Base-by-base conservation (phyloP, 37 sponge, comb jelly and placozoan species). In the Haliclona indistincta region DNA sequence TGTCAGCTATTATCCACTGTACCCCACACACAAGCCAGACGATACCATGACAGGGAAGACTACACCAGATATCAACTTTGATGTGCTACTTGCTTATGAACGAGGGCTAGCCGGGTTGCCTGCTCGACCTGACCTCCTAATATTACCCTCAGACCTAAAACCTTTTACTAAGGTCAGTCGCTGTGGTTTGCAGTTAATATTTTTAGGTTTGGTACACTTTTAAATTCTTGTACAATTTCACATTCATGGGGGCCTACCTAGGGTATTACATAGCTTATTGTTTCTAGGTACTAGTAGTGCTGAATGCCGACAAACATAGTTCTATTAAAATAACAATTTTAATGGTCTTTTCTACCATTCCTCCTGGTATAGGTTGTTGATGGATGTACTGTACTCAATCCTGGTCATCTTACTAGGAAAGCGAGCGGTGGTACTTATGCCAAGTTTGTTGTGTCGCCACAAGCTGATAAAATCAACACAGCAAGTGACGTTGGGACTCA, bases 71-170 rank as follows among this genome's bases (percentile, higher is more conserved):
- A 69, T 83, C 26, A 83, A 83, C 56, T 43, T 83, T 37, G 76
- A 83, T 58, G 43, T 73, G 38, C 28, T 74, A 13, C 69, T 74
- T 13, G 75, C 68, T 22, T 68, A 74, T 74, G 79, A 78, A 5
- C 20, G 54, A 13, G 65, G 74, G 34, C 41, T 53, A 13, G 83
- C 80, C 8, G 10, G 8, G 4, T 34, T 91, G 7, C 83, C 83
- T 8, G 77, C 55, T 25, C 49, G 62, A 51, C 92, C 92, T 34
- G 87, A 91, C 67, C 20, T 91, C 15, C 70, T 91, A 28, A 15
- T 91, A 15, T 66, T 91, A 0, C 87, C 92, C 3, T 91, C 92
- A n/a, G 83, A 86, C 25, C 76, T 91, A 54, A 86, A 83, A 51
- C 87, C 83, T 0, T 91, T 91, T 71, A 64, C 45, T 13, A 91